These are phyloP conservation scores for Globodera ellingtonae DNA, from an alignment of 1,140 invertebrate genomes.

Conservation along the genomic window DNA sequence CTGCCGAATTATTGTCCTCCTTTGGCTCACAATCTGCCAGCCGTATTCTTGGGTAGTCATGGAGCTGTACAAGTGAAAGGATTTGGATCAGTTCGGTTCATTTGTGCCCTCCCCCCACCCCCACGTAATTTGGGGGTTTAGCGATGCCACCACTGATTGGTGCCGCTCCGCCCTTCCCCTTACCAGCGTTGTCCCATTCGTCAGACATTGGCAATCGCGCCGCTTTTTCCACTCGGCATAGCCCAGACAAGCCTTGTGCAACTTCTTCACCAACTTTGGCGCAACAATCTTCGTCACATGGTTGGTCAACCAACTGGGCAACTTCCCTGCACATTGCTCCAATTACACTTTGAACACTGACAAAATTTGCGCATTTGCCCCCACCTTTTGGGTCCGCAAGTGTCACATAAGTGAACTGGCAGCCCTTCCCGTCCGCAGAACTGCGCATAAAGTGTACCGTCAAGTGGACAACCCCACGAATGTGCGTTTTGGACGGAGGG, in stretches of 20 bases:
- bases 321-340: constrained; percentile 68
- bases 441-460: constrained; percentile 73
- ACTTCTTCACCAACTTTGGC: constrained; percentile 78
- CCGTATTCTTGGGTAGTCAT: constrained; percentile 34
- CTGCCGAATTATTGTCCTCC: neutral
- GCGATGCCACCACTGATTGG: no score
- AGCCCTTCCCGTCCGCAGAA: constrained; percentile 69
- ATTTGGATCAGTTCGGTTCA: no score
- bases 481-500: constrained; percentile 78
- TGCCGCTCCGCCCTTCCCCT: neutral
- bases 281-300: constrained; percentile 83
- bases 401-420: constrained; percentile 80
- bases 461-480: constrained; percentile 75
- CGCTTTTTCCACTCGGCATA: constrained; percentile 80
- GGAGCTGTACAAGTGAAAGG: neutral
- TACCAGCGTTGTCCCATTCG: neutral
- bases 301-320: constrained; percentile 86
- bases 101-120: no score
- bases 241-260: constrained; percentile 78
- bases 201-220: constrained; percentile 64
- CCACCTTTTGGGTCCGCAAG: constrained; percentile 82
- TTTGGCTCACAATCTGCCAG: constrained; percentile 33
- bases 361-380: neutral
- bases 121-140: no score
- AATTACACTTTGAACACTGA: constrained; percentile 14